Evolutionary conservation across 2,113 vertebrate genomes (phyloP).

Genomic region (Myotis yumanensis): DNA sequence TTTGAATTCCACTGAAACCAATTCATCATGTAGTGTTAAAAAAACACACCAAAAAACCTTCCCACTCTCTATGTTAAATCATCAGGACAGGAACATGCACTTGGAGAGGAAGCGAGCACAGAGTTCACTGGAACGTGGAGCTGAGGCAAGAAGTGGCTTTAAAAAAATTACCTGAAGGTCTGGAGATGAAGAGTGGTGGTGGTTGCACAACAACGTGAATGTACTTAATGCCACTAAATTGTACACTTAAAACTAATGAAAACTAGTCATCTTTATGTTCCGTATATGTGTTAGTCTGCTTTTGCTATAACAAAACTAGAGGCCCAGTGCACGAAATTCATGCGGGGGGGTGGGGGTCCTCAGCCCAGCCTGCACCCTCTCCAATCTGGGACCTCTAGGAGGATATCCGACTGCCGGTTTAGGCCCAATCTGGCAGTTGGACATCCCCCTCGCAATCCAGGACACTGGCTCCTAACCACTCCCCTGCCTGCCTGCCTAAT

Average conservation of each 20-base stretch:
- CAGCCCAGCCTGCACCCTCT: too few species aligned
- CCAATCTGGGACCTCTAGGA: too few species aligned
- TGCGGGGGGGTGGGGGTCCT: too few species aligned
- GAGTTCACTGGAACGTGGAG: background rate
- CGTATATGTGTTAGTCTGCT: background rate
- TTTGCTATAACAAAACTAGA: background rate
- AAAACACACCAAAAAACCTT: background rate
- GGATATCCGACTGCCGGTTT: too few species aligned
- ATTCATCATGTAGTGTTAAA: constrained; percentile 64
- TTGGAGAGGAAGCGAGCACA: background rate
- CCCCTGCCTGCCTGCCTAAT: too few species aligned
- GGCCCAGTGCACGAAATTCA: too few species aligned
- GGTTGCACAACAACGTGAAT: background rate
- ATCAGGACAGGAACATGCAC: background rate
- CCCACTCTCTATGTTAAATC: constrained; percentile 43
- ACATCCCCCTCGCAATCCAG: too few species aligned
- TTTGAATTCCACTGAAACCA: constrained; percentile 78
- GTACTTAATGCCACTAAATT: background rate
- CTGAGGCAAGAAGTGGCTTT: background rate
- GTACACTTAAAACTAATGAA: background rate
- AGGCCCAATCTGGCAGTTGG: too few species aligned
- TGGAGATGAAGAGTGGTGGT: background rate
- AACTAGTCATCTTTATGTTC: background rate
- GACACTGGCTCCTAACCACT: too few species aligned
- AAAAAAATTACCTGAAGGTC: background rate